Evolutionary conservation across 2,888 invertebrate genomes (phyloP).

Genomic region (Leptinotarsa tumamoca): DNA sequence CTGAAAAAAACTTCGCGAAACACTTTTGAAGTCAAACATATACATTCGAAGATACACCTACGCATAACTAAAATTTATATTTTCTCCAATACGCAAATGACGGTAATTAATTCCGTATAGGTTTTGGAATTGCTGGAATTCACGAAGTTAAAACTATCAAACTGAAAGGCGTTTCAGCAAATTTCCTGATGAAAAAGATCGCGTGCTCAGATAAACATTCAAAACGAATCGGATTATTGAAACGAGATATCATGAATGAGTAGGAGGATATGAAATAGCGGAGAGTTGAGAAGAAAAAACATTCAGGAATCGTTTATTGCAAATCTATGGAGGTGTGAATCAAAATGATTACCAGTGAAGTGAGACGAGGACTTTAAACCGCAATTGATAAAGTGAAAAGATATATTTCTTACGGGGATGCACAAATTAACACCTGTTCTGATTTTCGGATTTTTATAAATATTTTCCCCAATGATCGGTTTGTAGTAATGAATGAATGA

Average conservation of each 20-base stretch:
- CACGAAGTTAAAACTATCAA: too few relatives aligned
- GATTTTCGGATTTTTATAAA: too few relatives aligned
- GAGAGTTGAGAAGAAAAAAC: neutral
- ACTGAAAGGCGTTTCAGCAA: too few relatives aligned
- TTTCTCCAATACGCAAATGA: neutral
- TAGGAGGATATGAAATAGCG: neutral
- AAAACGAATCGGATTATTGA: constrained; percentile 1
- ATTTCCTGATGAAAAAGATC: neutral
- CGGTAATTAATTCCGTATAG: neutral
- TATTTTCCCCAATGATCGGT: too few relatives aligned
- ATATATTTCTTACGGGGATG: too few relatives aligned
- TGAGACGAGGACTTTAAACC: neutral
- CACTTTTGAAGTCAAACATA: too few relatives aligned
- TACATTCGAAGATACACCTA: neutral
- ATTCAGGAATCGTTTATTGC: neutral
- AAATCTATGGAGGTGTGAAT: neutral
- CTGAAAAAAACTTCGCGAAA: too few relatives aligned
- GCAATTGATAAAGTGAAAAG: neutral
- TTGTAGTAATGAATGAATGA: too few relatives aligned
- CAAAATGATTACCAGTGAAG: neutral
- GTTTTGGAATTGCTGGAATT: too few relatives aligned
- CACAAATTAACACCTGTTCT: too few relatives aligned
- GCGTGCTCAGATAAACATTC: neutral
- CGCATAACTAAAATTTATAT: neutral
- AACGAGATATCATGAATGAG: constrained; percentile 14